Percentiles rank a stretch among this genome's conserved stretches.
Conservation (phyloP, 2,888 invertebrate species). For the Tenthredo distinguenda region DNA sequence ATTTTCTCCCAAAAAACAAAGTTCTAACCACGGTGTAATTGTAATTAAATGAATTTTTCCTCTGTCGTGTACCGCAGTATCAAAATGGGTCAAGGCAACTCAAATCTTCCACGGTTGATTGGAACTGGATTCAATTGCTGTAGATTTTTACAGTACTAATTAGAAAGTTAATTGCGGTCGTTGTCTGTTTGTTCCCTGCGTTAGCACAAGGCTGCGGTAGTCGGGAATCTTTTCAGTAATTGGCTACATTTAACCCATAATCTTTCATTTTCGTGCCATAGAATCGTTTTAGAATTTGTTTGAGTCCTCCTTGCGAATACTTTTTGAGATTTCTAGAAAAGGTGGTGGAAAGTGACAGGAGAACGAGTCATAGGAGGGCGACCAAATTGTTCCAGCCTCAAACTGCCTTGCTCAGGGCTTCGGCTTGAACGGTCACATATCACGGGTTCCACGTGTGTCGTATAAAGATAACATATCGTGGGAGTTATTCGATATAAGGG, state of each 20-base stretch:
- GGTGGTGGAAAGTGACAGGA: neutral
- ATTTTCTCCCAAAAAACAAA: neutral
- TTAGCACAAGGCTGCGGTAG: neutral
- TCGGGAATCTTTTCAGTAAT: slow-evolving; percentile 10
- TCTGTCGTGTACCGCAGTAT: slow-evolving; percentile 24
- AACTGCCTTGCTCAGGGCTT: neutral
- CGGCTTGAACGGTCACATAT: neutral
- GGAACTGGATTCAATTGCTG: slow-evolving; percentile 43
- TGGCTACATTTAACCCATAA: neutral
- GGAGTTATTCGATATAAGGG: neutral
- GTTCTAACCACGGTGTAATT: neutral
- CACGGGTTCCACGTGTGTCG: neutral
- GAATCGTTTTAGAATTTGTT: neutral
- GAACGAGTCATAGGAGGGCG: neutral
- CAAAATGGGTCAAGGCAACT: slow-evolving; percentile 36
- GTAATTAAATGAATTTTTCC: slow-evolving; percentile 58
- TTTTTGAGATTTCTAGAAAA: neutral
- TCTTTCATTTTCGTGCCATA: neutral
- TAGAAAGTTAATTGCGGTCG: slow-evolving; percentile 44
- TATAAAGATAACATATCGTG: neutral
- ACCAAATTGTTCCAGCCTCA: neutral
- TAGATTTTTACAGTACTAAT: slow-evolving; percentile 49
- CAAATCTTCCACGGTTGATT: slow-evolving; percentile 6
- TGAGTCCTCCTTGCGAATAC: neutral
- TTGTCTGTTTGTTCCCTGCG: slow-evolving; percentile 26